These are phyloP conservation scores for Chironomus riparius DNA, from an alignment of 2,888 invertebrate genomes.

Conservation along the genomic window DNA sequence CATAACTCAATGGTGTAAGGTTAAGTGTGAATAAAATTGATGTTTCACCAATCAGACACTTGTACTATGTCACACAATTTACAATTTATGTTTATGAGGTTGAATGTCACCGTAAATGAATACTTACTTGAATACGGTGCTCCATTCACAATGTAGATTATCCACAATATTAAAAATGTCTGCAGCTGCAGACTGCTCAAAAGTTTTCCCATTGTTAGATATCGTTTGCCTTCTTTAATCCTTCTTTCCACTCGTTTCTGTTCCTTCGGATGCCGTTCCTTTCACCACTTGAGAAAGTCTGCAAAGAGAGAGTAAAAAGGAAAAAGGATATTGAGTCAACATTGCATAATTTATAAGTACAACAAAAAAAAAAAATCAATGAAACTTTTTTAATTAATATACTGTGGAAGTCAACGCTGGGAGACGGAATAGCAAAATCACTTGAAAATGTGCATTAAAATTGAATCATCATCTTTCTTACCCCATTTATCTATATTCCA, in stretches of 20 bases:
- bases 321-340: slow-evolving; percentile 1
- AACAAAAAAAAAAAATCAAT: not conserved
- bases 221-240: slow-evolving; percentile 1
- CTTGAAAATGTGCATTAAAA: not conserved
- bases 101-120: not conserved
- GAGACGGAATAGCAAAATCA: not conserved
- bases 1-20: not conserved
- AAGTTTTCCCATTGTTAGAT: slow-evolving; percentile 12
- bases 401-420: not conserved
- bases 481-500: too few species aligned
- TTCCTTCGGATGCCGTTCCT: not conserved
- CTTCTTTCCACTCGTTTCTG: not conserved
- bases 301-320: not conserved
- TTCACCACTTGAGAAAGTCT: not conserved
- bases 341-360: not conserved
- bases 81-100: not conserved
- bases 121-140: slow-evolving; percentile 19
- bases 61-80: not conserved
- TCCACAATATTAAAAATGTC: slow-evolving; percentile 6
- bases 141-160: slow-evolving; percentile 6
- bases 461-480: not conserved
- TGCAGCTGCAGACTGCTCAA: slow-evolving; percentile 8
- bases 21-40: slow-evolving; percentile 10
- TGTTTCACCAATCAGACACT: slow-evolving; percentile 8
- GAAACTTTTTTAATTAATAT: slow-evolving; percentile 14